Conservation (phyloP, 1,140 invertebrate species). For the Penaeus vannamei region DNA sequence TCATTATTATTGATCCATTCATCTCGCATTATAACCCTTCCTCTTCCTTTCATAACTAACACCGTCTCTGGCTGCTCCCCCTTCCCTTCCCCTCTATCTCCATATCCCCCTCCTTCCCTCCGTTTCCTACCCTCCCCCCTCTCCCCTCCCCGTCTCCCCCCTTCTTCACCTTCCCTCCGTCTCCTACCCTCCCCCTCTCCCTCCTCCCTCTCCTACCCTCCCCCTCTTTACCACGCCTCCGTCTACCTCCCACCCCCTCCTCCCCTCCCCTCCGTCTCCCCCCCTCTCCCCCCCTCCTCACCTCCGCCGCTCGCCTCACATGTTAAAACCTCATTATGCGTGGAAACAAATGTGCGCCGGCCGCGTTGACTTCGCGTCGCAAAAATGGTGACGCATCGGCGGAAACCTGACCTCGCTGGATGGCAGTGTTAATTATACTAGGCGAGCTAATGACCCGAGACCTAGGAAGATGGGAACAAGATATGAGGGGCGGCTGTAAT, state of each 20-base stretch:
- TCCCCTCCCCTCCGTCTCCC: background rate
- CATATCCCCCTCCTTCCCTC: background rate
- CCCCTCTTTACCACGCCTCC: background rate
- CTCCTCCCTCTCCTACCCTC: background rate
- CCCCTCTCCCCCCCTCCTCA: too few relatives aligned
- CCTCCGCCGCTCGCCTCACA: background rate
- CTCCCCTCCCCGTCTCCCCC: background rate
- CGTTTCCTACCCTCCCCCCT: background rate
- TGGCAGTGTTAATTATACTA: slow-evolving; percentile 61
- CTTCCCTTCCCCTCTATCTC: background rate
- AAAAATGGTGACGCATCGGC: slow-evolving; percentile 62
- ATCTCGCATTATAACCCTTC: slow-evolving; percentile 40
- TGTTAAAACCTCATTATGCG: slow-evolving; percentile 52
- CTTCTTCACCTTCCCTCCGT: background rate
- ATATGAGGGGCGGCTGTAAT: slow-evolving; percentile 53
- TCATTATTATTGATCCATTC: slow-evolving; percentile 42
- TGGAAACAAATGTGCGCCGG: slow-evolving; percentile 52
- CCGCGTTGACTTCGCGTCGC: slow-evolving; percentile 51
- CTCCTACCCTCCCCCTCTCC: background rate
- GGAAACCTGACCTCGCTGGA: slow-evolving; percentile 64
- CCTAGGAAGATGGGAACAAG: slow-evolving; percentile 53
- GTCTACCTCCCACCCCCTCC: background rate
- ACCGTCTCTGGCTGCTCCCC: background rate
- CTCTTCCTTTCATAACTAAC: slow-evolving; percentile 20
- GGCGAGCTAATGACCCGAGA: slow-evolving; percentile 59